Evolutionary conservation across 2,888 invertebrate species (phyloP).

Genomic region (Tromatobia lineatoria): DNA sequence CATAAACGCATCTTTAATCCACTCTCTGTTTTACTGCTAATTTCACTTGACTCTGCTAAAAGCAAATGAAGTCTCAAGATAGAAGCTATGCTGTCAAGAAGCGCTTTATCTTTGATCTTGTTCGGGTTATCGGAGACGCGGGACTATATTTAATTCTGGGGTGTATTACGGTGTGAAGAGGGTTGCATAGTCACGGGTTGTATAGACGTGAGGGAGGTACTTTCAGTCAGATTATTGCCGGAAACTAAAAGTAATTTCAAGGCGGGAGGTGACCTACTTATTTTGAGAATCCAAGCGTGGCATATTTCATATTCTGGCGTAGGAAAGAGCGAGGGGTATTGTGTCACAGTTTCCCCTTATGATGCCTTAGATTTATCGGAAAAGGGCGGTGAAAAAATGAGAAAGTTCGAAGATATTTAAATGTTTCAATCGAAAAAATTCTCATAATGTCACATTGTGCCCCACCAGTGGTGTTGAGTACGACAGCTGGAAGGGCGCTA

Average conservation of each 20-base stretch:
- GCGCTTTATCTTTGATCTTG: neutral
- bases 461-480: too few relatives aligned
- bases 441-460: too few relatives aligned
- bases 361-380: too few relatives aligned
- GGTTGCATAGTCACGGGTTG: too few relatives aligned
- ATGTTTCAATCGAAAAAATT: too few relatives aligned
- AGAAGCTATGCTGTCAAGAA: neutral
- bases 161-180: neutral
- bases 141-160: neutral
- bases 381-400: too few relatives aligned
- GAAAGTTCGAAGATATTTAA: too few relatives aligned
- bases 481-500: too few relatives aligned
- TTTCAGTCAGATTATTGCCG: neutral
- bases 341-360: too few relatives aligned
- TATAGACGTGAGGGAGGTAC: neutral
- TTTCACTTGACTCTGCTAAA: conserved; percentile 4
- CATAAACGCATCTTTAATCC: conserved; percentile 43
- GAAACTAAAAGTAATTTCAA: neutral
- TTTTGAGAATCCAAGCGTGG: neutral
- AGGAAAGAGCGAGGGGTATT: too few relatives aligned
- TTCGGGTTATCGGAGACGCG: neutral
- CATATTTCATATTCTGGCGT: neutral
- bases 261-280: neutral
- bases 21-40: conserved; percentile 11
- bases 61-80: conserved; percentile 7